phyloP scores from a whole-genome alignment of 2,797 vertebrate genomes.

The Saxicola maurus region DNA sequence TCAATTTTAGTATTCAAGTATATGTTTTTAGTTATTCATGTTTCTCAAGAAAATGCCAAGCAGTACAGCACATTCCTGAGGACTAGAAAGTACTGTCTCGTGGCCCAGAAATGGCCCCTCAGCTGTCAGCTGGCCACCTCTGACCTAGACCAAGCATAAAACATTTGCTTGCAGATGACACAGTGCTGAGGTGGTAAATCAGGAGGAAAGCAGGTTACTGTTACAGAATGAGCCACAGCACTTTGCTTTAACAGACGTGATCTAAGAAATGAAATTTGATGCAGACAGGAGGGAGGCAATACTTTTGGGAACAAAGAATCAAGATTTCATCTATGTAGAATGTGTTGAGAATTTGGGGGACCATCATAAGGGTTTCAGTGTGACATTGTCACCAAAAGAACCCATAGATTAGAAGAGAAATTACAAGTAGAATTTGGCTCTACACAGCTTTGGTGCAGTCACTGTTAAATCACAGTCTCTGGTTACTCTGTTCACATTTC shows the following conservation, averaged over 20 bases:
- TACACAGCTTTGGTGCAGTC: background rate
- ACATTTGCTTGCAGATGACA: background rate
- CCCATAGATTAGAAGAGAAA: background rate
- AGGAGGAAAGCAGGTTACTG: background rate
- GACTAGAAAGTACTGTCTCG: background rate
- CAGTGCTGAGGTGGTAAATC: background rate
- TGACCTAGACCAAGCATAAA: background rate
- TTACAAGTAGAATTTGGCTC: background rate
- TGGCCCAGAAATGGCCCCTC: background rate
- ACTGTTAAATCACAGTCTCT: background rate
- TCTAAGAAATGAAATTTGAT: background rate
- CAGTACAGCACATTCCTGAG: background rate
- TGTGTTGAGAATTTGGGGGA: background rate
- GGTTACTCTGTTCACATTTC: background rate
- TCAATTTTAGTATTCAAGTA: background rate
- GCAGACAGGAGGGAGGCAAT: background rate
- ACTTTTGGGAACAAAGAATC: background rate
- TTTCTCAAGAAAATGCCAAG: background rate
- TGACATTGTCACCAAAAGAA: background rate
- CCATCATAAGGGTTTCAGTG: background rate
- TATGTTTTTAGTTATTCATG: background rate
- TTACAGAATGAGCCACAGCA: background rate
- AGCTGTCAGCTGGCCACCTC: conserved; percentile 14
- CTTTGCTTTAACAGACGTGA: background rate
- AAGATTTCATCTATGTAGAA: background rate